phyloP scores from a whole-genome alignment of 2,113 vertebrate genomes.

The Dicerorhinus sumatrensis region DNA sequence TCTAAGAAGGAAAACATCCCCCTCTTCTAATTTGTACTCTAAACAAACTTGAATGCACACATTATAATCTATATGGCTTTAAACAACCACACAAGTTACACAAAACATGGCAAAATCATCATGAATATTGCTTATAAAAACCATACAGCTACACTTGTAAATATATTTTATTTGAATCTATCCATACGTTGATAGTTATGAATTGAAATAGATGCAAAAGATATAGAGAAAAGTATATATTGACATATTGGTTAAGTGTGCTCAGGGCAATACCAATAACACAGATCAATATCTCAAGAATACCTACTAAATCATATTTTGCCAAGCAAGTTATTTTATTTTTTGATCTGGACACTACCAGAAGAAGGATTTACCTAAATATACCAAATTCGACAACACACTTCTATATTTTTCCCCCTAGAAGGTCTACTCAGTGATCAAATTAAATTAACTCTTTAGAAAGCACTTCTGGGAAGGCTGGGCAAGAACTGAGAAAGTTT shows the following conservation, averaged over 20 bases:
- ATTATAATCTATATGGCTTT: accelerated
- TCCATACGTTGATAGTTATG: background rate
- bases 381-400: conserved; percentile 64
- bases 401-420: background rate
- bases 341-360: conserved; percentile 37
- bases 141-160: background rate
- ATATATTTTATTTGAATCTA: background rate
- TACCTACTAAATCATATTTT: conserved; percentile 57
- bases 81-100: background rate
- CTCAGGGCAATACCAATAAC: conserved; percentile 53
- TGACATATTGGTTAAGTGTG: conserved; percentile 45
- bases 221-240: background rate
- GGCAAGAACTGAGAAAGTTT: background rate
- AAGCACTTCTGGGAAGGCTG: background rate
- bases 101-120: background rate
- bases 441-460: background rate
- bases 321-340: conserved; percentile 75
- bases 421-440: background rate
- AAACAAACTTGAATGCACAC: conserved; percentile 67
- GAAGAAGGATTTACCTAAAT: background rate
- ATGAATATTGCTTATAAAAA: background rate
- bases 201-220: background rate
- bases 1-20: conserved; percentile 62
- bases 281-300: conserved; percentile 68
- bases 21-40: background rate